Evolutionary conservation across 1,140 invertebrate species (phyloP), one percentile per base, ranked within the genome.

Genomic region (Venturia canescens): DNA sequence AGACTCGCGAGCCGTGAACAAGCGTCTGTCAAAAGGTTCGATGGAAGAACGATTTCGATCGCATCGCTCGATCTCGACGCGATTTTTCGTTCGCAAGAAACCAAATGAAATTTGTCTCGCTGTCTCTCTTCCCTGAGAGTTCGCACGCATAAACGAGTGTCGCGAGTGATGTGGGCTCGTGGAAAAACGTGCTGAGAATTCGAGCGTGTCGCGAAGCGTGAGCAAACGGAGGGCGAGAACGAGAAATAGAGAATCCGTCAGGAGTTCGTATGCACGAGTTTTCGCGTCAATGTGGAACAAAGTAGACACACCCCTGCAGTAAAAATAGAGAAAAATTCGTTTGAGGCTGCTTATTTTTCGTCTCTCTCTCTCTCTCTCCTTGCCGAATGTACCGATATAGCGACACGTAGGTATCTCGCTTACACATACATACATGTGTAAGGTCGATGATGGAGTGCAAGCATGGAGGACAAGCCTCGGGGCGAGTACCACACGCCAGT

Each of bases 381-480:
- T 34, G 31, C 31, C 31, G 31, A 34, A 34, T 34, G 31, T 18
- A 13, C 15, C n/a, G n/a, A 53, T 53, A 18, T 13, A n/a, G 1
- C 3, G 3, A 53, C n/a, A 13, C 50, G 50, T n/a, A n/a, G 2
- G 11, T 53, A 53, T 53, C 3, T 53, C 29, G 11, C 29, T 5
- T 66, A 66, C 1, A 66, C 29, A 27, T 66, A 29, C 29, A 29
- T 66, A 29, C 27, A n/a, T 66, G 16, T 27, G 16, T 66, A 66
- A 66, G 9, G 63, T 66, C 63, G 57, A 67, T 50, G 67, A 16
- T 34, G 71, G 44, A 81, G 71, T 48, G 79, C 50, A 57, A 34
- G 79, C 23, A 79, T 29, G 53, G 18, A n/a, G 77, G 81, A 88
- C 83, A 84, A 82, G 85, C 82, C 85, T 80, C 11, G 34, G 23